A percentile compares a stretch with the other conserved stretches of the same genome.
Evolutionary conservation across 1,140 invertebrate species (phyloP).

Genomic region (Atta colombica): DNA sequence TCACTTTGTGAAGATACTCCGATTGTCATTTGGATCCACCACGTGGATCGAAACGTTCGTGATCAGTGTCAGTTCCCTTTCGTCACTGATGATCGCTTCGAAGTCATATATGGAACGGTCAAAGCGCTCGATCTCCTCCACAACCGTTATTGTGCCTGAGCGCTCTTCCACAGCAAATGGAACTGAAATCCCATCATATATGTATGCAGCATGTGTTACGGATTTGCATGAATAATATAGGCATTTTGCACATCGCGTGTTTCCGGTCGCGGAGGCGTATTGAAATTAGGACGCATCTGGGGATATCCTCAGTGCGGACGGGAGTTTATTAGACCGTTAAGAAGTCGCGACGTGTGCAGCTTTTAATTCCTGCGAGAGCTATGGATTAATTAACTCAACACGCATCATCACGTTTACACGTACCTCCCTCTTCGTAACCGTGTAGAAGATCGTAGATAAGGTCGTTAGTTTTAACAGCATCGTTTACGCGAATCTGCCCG

Average conservation of each 20-base stretch:
- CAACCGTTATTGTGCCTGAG: constrained; percentile 95
- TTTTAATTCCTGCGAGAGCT: not conserved
- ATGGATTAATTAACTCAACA: constrained; percentile 36
- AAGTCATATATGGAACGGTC: constrained; percentile 91
- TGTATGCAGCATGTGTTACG: constrained; percentile 66
- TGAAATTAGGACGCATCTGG: constrained; percentile 42
- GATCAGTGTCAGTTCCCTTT: constrained; percentile 89
- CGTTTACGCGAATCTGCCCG: constrained; percentile 93
- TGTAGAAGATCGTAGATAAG: constrained; percentile 93
- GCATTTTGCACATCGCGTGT: not conserved
- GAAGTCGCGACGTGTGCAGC: not conserved
- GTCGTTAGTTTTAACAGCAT: constrained; percentile 89
- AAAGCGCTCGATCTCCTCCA: constrained; percentile 91
- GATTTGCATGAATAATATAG: constrained; percentile 64
- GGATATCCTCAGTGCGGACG: not conserved
- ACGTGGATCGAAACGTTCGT: constrained; percentile 95
- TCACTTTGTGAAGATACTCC: constrained; percentile 90
- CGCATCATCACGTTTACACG: constrained; percentile 36
- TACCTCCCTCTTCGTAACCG: constrained; percentile 93
- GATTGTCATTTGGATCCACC: constrained; percentile 91
- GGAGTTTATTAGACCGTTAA: constrained; percentile 33
- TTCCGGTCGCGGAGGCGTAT: constrained; percentile 12
- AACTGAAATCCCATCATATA: constrained; percentile 87
- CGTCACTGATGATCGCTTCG: constrained; percentile 92
- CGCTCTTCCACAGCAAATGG: constrained; percentile 96